Percentiles rank a stretch among this genome's conserved stretches.
phyloP scores from a whole-genome alignment of 2,113 vertebrate species.

The Terrapene triunguis region DNA sequence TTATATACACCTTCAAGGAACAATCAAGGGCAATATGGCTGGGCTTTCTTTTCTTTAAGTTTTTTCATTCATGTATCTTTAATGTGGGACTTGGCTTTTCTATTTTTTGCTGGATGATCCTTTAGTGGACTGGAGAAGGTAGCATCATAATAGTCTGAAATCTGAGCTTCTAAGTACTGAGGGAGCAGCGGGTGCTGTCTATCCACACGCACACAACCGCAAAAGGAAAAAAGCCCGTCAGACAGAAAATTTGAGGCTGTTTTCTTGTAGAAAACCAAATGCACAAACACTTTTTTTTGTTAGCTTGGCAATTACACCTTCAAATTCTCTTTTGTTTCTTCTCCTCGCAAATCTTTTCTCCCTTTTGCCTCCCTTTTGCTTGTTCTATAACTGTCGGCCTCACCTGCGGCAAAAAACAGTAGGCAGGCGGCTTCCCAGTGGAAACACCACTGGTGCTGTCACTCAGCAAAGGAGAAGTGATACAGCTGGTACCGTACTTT shows the following conservation, averaged over 20 bases:
- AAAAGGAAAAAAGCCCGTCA: not conserved
- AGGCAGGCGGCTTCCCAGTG: slow-evolving; percentile 60
- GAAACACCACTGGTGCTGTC: slow-evolving; percentile 52
- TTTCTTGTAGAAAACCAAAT: not conserved
- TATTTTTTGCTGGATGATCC: not conserved
- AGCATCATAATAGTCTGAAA: not conserved
- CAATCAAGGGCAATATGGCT: not conserved
- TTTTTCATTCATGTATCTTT: not conserved
- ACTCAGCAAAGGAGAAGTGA: slow-evolving; percentile 50
- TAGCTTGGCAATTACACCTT: slow-evolving; percentile 22
- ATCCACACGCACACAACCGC: not conserved
- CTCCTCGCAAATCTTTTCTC: slow-evolving; percentile 14
- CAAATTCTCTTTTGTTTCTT: slow-evolving; percentile 39
- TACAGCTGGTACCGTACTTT: slow-evolving; percentile 71
- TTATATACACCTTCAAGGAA: not conserved
- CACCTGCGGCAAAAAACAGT: slow-evolving; percentile 49
- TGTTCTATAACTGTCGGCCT: slow-evolving; percentile 60
- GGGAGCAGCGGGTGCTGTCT: not conserved
- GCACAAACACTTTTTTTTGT: not conserved
- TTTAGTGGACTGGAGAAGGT: not conserved
- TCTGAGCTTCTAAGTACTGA: not conserved
- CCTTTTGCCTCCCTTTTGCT: slow-evolving; percentile 39
- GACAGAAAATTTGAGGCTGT: not conserved
- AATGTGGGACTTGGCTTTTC: accelerated
- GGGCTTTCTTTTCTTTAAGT: not conserved